Evolutionary conservation across 2,888 invertebrate genomes (phyloP).

Genomic region (Rhimphoctona megacephalus): DNA sequence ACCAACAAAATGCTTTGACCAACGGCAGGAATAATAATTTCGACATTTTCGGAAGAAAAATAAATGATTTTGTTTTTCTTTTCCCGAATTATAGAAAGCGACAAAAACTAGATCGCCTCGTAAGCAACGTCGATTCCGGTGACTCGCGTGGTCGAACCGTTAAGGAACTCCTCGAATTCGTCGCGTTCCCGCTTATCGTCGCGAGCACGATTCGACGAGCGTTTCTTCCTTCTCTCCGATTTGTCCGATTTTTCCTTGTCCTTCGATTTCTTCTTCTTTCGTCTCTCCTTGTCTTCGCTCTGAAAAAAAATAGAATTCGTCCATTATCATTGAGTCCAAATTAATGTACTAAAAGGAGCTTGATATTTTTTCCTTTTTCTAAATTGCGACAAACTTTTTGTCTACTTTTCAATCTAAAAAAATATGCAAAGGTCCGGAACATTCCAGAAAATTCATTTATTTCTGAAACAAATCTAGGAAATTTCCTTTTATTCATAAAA

Average conservation of each 20-base stretch:
- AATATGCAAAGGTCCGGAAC: too few species aligned
- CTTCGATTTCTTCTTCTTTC: conserved; percentile 86
- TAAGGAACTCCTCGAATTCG: conserved; percentile 88
- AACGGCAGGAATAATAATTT: conserved; percentile 43
- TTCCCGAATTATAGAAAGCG: neutral
- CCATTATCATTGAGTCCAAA: neutral
- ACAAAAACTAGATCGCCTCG: conserved; percentile 86
- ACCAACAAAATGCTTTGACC: conserved; percentile 40
- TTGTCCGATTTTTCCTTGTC: conserved; percentile 86
- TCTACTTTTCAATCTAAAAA: too few species aligned
- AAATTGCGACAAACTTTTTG: too few species aligned
- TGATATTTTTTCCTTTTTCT: neutral
- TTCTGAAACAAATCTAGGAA: too few species aligned
- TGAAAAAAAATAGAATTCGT: conserved; percentile 70
- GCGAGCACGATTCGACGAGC: conserved; percentile 82
- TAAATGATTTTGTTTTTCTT: neutral
- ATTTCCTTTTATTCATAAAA: too few species aligned
- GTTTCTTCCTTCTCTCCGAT: conserved; percentile 84
- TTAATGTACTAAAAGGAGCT: too few species aligned
- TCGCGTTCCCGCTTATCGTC: conserved; percentile 85
- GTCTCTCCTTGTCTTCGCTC: conserved; percentile 87
- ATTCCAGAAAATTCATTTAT: too few species aligned
- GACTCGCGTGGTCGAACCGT: conserved; percentile 86
- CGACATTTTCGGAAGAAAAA: conserved; percentile 40
- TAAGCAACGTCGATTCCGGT: conserved; percentile 86